A percentile compares a stretch with the other conserved stretches of the same genome.
Conservation (phyloP, 2,888 invertebrate genomes). For the Plebejus argus region DNA sequence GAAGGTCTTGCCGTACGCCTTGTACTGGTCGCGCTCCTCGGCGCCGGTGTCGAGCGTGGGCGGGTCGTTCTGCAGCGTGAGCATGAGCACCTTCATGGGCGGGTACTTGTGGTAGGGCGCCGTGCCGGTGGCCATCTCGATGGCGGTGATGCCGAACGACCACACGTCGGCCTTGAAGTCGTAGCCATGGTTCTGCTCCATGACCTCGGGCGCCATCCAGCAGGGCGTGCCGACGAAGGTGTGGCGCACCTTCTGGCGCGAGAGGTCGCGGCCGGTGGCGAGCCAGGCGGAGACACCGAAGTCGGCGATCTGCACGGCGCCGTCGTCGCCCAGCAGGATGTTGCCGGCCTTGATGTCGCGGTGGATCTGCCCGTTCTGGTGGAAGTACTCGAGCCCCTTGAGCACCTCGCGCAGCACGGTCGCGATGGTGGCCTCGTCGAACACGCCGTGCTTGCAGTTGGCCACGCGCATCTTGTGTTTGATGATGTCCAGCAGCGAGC, state of each 20-base stretch:
- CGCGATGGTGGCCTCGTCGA: conserved; percentile 98
- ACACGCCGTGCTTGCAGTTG: conserved; percentile 97
- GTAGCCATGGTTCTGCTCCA: conserved; percentile 99
- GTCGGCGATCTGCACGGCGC: conserved; percentile 98
- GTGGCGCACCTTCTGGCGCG: conserved; percentile 97
- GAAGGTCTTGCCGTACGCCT: conserved; percentile 98
- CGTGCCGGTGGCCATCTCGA: conserved; percentile 99
- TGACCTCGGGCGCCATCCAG: conserved; percentile 99
- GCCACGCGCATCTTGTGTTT: conserved; percentile 96
- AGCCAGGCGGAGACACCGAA: conserved; percentile 99
- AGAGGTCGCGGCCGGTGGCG: conserved; percentile 96
- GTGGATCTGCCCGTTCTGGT: conserved; percentile 97
- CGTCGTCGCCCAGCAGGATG: conserved; percentile 98
- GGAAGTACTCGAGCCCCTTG: conserved; percentile 98
- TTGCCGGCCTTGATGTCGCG: conserved; percentile 90
- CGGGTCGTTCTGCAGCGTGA: conserved; percentile 99
- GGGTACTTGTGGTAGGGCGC: conserved; percentile 99
- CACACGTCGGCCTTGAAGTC: conserved; percentile 96
- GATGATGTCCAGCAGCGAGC: conserved; percentile 93
- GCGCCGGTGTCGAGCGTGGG: conserved; percentile 97
- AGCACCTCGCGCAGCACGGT: conserved; percentile 98
- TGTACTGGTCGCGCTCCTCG: conserved; percentile 99
- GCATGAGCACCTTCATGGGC: conserved; percentile 99
- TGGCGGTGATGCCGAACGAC: conserved; percentile 97
- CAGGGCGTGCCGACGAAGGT: conserved; percentile 99